Evolutionary conservation across 2,113 vertebrate species (phyloP), one percentile per base, ranked within the genome.

Genomic region (Glareola pratincola): DNA sequence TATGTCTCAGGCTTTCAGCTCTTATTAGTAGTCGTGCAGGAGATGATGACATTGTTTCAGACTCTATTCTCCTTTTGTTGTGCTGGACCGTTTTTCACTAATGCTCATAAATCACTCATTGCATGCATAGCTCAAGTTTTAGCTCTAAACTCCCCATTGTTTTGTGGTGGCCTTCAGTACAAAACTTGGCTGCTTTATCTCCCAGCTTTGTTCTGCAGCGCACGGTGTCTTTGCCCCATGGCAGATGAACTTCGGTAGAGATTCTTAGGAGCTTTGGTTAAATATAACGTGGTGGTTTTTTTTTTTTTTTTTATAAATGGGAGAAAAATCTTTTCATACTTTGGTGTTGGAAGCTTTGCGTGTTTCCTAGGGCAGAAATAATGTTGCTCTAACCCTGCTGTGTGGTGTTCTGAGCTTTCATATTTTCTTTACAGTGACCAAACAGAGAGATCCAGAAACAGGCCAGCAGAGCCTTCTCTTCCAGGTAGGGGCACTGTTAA

Each of bases 391-490:
- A 21, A 30, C 18, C 30, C 16, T 59, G 27, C 24, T 53, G 1
- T 8, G 12, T 27, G 12, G 9, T 17, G 7, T 41, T 12, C 59
- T 93, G 45, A 94, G 21, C 24, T 83, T 77, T 6, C 6, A 14
- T 27, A 2, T n/a, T 80, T 50, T 43, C 30, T 97, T 79, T 85
- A 12, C 92, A 99, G 99, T 99, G 69, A 99, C 99, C 66, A 99
- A 99, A 94, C 99, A 99, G 97, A 98, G 99, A 80, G 99, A 99
- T 88, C 98, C 98, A 13, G 99, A 99, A 96, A 98, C 96, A 13
- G 99, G 99, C 54, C 99, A 99, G 85, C 99, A 99, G 97, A 99
- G 99, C 77, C 98, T 99, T 75, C 99, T 99, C 17, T 99, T 99
- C 97, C 99, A 99, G 99, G 99, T 99, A 93, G 96, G 96, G 32